Evolutionary conservation across 2,888 invertebrate species (phyloP), one percentile per base, ranked within the genome.

Genomic region (Drosophila meridiana): DNA sequence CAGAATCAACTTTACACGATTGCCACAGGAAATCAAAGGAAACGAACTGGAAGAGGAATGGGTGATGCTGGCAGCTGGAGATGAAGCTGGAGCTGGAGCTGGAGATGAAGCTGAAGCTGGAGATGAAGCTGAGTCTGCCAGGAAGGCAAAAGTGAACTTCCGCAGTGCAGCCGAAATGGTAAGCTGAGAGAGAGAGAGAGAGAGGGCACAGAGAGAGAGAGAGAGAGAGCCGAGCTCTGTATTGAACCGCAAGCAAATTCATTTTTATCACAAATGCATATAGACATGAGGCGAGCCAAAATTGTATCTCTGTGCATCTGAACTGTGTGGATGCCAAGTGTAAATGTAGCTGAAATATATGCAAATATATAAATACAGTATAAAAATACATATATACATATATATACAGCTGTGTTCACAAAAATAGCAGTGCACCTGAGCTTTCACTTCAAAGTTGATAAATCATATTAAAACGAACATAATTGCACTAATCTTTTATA

Each of bases 241-340:
- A 71, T 77, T 59, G 71, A 72, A 60, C 76, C 57, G 52, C 72
- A 61, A 62, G 55, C 56, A 69, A 28, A 71, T 75, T 53, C 32
- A 71, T 78, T 76, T 73, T 63, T 70, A 70, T 78, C 73, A 68
- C 61, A 73, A 68, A 78, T 71, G 52, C 66, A 60, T 76, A 68
- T 53, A 58, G 38, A 68, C 52, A 61, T 64, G 53, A 53, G 40
- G 42, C 20, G 34, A 32, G 30, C 45, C 45, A 30, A 48, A 57
- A 38, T 28, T 56, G 56, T 42, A 30, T 42, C 38, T n/a, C 28
- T 43, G 43, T 56, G 43, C 50, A n/a, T 32, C 32, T 50, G 50
- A 50, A 34, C 9, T 34, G 3, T 64, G 42, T 28, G 64, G 50
- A 48, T 11, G 36, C 42, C 42, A 20, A 40, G 32, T 14, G 43